These are phyloP conservation scores for Sepioteuthis lessoniana DNA, from an alignment of 2,888 invertebrate species.

Conservation along the genomic window DNA sequence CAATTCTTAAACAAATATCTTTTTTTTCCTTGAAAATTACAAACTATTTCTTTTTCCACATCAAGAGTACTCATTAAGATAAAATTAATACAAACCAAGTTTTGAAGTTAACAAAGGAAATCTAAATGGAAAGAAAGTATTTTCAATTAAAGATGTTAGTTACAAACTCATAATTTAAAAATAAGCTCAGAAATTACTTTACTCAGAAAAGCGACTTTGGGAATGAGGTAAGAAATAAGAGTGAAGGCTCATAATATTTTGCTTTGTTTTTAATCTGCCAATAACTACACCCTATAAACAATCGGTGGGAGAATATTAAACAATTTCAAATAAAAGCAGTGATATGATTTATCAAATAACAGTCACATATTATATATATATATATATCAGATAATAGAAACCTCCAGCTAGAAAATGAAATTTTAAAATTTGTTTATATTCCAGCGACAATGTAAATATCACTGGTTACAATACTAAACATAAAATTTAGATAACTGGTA, in stretches of 20 bases:
- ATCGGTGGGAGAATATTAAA: background rate
- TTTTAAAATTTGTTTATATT: background rate
- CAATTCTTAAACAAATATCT: background rate
- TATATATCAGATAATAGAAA: background rate
- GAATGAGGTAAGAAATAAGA: background rate
- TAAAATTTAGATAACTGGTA: background rate
- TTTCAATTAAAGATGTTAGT: background rate
- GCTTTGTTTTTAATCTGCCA: background rate
- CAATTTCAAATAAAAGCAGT: background rate
- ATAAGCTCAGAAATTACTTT: background rate
- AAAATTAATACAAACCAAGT: background rate
- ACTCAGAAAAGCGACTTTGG: background rate
- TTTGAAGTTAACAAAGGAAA: background rate
- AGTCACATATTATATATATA: background rate
- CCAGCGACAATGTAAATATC: background rate
- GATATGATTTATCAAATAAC: conserved; percentile 20
- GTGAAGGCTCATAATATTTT: background rate
- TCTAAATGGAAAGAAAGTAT: background rate
- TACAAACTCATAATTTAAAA: background rate
- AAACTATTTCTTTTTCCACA: background rate
- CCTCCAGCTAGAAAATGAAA: background rate
- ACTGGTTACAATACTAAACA: conserved; percentile 20
- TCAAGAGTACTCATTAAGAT: background rate
- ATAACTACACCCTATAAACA: conserved; percentile 8
- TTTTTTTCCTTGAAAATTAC: background rate